A percentile compares a stretch with the other conserved stretches of the same genome.
phyloP scores from a whole-genome alignment of 2,888 invertebrate species.

The Chrysolina haemoptera region DNA sequence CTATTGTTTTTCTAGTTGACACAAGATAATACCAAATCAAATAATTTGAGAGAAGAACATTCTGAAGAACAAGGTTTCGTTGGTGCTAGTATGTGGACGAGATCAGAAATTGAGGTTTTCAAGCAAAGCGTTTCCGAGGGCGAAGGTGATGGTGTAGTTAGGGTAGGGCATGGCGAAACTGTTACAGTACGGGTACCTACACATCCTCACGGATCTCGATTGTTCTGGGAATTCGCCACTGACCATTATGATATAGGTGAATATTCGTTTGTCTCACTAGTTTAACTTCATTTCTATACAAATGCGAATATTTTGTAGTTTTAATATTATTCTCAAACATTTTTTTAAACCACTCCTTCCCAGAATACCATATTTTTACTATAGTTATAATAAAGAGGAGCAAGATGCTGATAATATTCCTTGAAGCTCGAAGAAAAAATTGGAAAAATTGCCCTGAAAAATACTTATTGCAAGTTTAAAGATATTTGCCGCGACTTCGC shows the following conservation, averaged over 20 bases:
- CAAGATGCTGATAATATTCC: too few relatives aligned
- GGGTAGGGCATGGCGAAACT: conserved; percentile 96
- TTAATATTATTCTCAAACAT: too few relatives aligned
- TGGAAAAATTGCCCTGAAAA: too few relatives aligned
- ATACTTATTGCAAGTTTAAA: too few relatives aligned
- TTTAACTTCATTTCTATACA: too few relatives aligned
- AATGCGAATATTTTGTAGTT: too few relatives aligned
- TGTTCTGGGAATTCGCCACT: conserved; percentile 99
- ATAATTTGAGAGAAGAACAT: conserved; percentile 48
- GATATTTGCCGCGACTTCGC: too few relatives aligned
- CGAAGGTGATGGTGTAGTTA: conserved; percentile 90
- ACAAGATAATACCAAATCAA: conserved; percentile 32
- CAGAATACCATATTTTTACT: too few relatives aligned
- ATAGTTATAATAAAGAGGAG: too few relatives aligned
- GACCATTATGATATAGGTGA: conserved; percentile 95
- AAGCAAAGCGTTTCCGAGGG: conserved; percentile 82
- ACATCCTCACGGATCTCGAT: conserved; percentile 90
- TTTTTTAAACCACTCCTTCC: too few relatives aligned
- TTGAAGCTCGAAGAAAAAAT: too few relatives aligned
- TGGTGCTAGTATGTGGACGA: conserved; percentile 96
- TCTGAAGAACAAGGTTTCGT: conserved; percentile 68
- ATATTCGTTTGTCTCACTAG: not conserved
- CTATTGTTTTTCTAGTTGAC: conserved; percentile 19
- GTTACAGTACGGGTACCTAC: conserved; percentile 98
- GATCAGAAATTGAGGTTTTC: conserved; percentile 88